Evolutionary conservation across 2,797 vertebrate species (phyloP).

Genomic region (Cuniculus paca): DNA sequence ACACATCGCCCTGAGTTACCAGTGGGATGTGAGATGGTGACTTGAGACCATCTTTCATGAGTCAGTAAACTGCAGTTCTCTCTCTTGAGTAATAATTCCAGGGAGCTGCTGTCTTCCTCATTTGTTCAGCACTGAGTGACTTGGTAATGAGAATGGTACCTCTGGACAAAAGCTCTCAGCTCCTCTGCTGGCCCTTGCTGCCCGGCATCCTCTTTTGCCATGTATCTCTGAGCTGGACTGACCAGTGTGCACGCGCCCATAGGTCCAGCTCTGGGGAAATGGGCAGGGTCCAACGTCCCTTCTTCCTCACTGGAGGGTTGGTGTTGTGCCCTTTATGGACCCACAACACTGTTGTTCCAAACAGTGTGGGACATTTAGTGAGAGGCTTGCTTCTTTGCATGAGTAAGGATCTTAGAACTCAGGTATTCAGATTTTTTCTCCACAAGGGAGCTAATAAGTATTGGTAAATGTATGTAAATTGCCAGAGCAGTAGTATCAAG

Average conservation of each 20-base stretch:
- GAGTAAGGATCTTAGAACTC: slow-evolving; percentile 39
- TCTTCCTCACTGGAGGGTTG: neutral
- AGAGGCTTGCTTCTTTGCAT: neutral
- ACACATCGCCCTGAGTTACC: slow-evolving; percentile 34
- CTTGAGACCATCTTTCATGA: slow-evolving; percentile 7
- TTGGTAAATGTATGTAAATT: slow-evolving; percentile 10
- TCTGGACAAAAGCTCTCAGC: neutral
- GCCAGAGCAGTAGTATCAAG: neutral
- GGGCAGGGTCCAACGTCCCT: neutral
- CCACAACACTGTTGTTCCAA: neutral
- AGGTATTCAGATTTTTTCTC: neutral
- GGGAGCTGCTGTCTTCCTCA: neutral
- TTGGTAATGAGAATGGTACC: neutral
- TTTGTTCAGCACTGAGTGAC: slow-evolving; percentile 42
- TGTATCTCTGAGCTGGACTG: neutral
- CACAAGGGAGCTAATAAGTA: neutral
- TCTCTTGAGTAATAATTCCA: slow-evolving; percentile 51
- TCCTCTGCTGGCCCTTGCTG: neutral
- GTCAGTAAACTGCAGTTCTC: slow-evolving; percentile 48
- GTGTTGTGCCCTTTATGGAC: neutral
- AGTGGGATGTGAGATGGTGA: neutral
- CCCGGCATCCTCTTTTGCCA: neutral
- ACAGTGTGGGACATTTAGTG: neutral
- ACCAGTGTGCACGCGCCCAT: neutral
- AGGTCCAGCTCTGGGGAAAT: neutral